These are phyloP conservation scores for Steatocranus sp. DNA, from an alignment of 2,797 vertebrate species.

Conservation along the genomic window DNA sequence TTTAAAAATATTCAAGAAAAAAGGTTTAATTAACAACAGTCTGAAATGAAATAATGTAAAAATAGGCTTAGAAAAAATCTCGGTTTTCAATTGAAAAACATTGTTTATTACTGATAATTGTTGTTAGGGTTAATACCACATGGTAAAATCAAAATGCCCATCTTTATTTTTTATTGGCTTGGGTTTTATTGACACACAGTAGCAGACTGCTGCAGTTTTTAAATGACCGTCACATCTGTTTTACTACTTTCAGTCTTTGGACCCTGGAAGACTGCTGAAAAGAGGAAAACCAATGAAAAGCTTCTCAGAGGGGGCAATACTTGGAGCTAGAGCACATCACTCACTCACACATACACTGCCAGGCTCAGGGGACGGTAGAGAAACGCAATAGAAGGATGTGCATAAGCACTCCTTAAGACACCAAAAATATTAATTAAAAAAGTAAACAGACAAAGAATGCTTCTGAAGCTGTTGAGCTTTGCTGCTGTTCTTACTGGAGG, in stretches of 20 bases:
- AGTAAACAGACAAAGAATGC: conserved; percentile 23
- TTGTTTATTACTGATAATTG: background rate
- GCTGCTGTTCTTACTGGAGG: conserved; percentile 55
- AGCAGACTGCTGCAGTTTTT: background rate
- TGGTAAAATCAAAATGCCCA: background rate
- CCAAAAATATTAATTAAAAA: background rate
- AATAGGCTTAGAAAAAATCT: background rate
- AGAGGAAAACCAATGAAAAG: conserved; percentile 35
- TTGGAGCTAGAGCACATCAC: conserved; percentile 9
- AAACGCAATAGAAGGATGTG: conserved; percentile 30
- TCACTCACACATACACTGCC: background rate
- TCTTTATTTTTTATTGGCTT: background rate
- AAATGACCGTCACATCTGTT: conserved; percentile 42
- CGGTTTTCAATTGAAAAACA: background rate
- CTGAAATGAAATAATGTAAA: background rate
- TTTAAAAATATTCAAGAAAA: background rate
- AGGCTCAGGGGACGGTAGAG: background rate
- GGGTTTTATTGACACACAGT: background rate
- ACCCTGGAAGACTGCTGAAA: conserved; percentile 67
- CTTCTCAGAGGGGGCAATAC: conserved; percentile 53
- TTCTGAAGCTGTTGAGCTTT: conserved; percentile 51
- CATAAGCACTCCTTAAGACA: background rate
- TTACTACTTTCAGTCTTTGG: conserved; percentile 73
- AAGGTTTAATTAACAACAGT: background rate
- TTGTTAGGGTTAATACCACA: background rate